Conservation (phyloP, 37 sponge, comb jelly and placozoan genomes). For the Crambe crambe region DNA sequence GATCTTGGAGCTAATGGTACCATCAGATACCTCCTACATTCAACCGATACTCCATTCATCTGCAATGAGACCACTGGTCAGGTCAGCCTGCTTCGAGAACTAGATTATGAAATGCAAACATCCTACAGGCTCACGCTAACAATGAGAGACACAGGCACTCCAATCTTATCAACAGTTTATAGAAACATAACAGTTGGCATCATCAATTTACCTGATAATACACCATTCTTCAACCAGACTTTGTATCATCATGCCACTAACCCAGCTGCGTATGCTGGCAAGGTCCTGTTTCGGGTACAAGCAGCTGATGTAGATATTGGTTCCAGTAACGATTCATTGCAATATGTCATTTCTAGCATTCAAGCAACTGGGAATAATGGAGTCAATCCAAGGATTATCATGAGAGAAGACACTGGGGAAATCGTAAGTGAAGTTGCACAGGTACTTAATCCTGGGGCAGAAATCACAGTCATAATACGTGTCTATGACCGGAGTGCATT, state of each 20-base stretch:
- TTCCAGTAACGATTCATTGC: conserved; percentile 12
- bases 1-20: conserved; percentile 25
- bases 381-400: not conserved
- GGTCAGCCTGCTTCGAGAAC: conserved; percentile 5
- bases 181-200: conserved; percentile 10
- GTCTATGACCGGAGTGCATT: conserved; percentile 17
- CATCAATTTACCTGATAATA: conserved; percentile 36
- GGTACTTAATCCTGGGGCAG: conserved; percentile 1
- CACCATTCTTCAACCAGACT: conserved; percentile 6
- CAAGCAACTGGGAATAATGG: not conserved
- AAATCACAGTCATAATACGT: not conserved
- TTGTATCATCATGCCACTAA: conserved; percentile 3
- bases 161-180: not conserved
- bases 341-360: conserved; percentile 8
- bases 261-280: conserved; percentile 13
- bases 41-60: not conserved
- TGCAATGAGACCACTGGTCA: conserved; percentile 1
- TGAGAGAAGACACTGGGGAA: conserved; percentile 10
- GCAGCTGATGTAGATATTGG: conserved; percentile 38
- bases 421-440: not conserved
- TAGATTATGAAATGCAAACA: conserved; percentile 31
- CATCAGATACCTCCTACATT: not conserved
- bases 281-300: not conserved
- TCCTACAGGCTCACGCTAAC: not conserved
- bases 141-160: not conserved